phyloP scores from a whole-genome alignment of 2,888 invertebrate genomes.

The Pheosia gnoma region DNA sequence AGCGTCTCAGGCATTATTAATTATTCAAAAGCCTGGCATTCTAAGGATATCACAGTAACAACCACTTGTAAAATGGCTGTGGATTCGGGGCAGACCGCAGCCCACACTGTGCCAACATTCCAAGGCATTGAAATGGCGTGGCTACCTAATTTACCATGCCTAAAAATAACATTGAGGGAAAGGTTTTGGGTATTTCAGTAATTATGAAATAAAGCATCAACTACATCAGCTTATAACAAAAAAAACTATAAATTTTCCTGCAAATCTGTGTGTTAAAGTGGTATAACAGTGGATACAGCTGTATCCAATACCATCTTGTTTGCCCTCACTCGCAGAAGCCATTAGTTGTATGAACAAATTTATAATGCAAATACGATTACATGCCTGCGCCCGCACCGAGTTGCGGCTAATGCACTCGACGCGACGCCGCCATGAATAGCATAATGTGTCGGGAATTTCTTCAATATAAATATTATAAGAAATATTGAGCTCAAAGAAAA shows the following conservation, averaged over 20 bases:
- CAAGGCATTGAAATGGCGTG: slow-evolving; percentile 61
- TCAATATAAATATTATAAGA: slow-evolving; percentile 49
- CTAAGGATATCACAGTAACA: slow-evolving; percentile 52
- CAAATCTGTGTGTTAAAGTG: slow-evolving; percentile 19
- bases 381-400: slow-evolving; percentile 61
- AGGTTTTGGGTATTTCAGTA: no score
- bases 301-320: slow-evolving; percentile 52
- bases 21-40: slow-evolving; percentile 43
- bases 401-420: slow-evolving; percentile 72
- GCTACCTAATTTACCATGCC: no score
- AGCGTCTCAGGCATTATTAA: slow-evolving; percentile 27
- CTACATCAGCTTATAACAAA: not conserved
- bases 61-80: slow-evolving; percentile 63
- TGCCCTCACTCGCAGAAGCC: slow-evolving; percentile 66
- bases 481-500: slow-evolving; percentile 4
- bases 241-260: not conserved
- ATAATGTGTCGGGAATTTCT: slow-evolving; percentile 68
- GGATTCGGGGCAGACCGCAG: slow-evolving; percentile 60
- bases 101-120: slow-evolving; percentile 53
- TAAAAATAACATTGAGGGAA: no score
- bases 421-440: slow-evolving; percentile 68
- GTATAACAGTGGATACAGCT: slow-evolving; percentile 39
- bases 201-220: no score
- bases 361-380: slow-evolving; percentile 84
- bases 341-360: slow-evolving; percentile 79